A percentile compares a stretch with the other conserved stretches of the same genome.
These are phyloP conservation scores for Cebus imitator DNA, from an alignment of 2,113 vertebrate genomes.

Conservation along the genomic window DNA sequence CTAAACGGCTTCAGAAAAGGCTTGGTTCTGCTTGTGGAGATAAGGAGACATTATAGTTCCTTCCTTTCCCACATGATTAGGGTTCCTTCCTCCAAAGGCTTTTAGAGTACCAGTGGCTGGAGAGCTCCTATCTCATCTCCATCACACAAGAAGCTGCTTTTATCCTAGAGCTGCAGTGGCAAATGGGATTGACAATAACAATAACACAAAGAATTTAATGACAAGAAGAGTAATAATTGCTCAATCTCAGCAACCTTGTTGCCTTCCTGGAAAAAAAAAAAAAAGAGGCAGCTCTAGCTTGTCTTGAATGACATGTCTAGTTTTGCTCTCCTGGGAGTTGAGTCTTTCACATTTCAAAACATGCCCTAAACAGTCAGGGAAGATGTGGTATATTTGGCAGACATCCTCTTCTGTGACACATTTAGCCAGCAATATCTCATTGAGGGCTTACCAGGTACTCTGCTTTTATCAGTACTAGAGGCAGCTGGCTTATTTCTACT, in stretches of 20 bases:
- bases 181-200: neutral
- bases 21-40: neutral
- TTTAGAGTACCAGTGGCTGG: neutral
- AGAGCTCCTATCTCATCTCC: neutral
- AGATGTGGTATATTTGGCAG: neutral
- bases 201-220: neutral
- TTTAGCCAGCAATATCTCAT: neutral
- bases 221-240: neutral
- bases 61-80: neutral
- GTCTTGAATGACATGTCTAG: neutral
- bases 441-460: neutral
- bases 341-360: neutral
- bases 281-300: neutral
- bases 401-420: neutral
- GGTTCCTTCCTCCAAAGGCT: neutral
- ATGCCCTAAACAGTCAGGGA: neutral
- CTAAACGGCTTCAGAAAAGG: neutral
- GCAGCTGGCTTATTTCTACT: neutral
- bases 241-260: neutral
- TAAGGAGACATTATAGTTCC: neutral
- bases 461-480: neutral
- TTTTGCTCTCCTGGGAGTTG: neutral
- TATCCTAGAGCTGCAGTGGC: neutral
- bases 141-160: neutral
- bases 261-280: neutral